Evolutionary conservation across 1,140 invertebrate genomes (phyloP).

Genomic region (Cydia fagiglandana): DNA sequence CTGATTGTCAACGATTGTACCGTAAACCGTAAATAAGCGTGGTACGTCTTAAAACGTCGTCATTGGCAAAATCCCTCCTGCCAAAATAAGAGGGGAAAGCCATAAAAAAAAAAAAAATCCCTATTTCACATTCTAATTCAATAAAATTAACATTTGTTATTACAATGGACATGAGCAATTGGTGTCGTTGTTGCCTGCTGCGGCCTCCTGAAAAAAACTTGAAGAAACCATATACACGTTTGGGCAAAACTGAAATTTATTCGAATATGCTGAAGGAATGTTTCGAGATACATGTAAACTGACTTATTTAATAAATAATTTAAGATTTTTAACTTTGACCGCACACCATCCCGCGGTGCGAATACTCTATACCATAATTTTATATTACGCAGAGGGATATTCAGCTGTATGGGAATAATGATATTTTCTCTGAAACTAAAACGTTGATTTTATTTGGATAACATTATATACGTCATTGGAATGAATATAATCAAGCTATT

Average conservation of each 20-base stretch:
- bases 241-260: not conserved
- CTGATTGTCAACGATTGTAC: no score
- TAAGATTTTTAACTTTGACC: not conserved
- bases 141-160: not conserved
- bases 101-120: no score
- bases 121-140: not conserved
- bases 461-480: no score
- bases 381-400: no score
- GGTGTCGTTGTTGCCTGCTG: not conserved
- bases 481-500: no score
- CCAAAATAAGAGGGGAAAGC: no score
- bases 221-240: not conserved
- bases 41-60: no score
- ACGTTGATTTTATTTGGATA: not conserved
- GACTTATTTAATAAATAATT: not conserved
- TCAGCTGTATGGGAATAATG: no score
- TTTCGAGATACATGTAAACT: not conserved
- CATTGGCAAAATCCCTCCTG: no score
- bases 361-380: no score
- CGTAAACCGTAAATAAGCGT: no score
- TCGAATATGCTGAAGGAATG: conserved; percentile 3
- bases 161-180: not conserved
- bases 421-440: not conserved
- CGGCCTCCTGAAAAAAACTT: not conserved
- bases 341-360: no score